These are phyloP conservation scores for Drosophila fulvimacula DNA, from an alignment of 2,888 invertebrate genomes.

Conservation along the genomic window DNA sequence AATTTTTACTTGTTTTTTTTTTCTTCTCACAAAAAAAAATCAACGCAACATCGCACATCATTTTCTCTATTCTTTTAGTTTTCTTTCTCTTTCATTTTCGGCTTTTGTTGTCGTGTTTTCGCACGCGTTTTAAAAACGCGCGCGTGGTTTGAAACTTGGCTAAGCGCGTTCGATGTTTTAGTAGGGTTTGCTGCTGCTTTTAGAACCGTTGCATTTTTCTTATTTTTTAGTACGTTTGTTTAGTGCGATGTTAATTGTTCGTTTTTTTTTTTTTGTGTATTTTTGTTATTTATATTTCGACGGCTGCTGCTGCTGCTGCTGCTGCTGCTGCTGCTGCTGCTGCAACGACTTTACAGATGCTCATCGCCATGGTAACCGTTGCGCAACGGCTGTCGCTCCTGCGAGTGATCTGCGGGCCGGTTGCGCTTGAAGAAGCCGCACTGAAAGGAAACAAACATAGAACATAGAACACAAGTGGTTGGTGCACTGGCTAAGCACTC, in stretches of 20 bases:
- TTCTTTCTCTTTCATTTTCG: not conserved
- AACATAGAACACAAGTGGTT: constrained; percentile 18
- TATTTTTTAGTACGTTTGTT: constrained; percentile 62
- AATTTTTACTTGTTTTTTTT: constrained; percentile 60
- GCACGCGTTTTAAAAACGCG: constrained; percentile 33
- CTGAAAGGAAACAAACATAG: constrained; percentile 86
- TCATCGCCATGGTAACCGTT: constrained; percentile 91
- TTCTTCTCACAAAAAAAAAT: constrained; percentile 37
- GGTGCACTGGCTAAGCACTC: constrained; percentile 33
- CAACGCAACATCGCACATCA: constrained; percentile 44
- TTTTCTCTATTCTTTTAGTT: constrained; percentile 9
- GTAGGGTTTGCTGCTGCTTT: constrained; percentile 25
- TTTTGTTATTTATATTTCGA: constrained; percentile 16
- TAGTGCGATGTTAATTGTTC: constrained; percentile 73
- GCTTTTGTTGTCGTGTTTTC: constrained; percentile 18
- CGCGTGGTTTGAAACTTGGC: constrained; percentile 48
- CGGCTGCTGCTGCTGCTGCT: not conserved
- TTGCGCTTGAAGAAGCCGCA: constrained; percentile 97
- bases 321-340: constrained; percentile 8
- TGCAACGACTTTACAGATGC: constrained; percentile 87
- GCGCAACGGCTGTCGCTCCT: constrained; percentile 93
- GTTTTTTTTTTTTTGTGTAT: constrained; percentile 25
- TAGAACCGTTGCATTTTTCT: constrained; percentile 32
- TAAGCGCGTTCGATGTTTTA: constrained; percentile 50
- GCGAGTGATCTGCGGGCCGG: constrained; percentile 90